phyloP scores from a whole-genome alignment of 2,113 vertebrate species.

The Nyctereutes procyonoides region DNA sequence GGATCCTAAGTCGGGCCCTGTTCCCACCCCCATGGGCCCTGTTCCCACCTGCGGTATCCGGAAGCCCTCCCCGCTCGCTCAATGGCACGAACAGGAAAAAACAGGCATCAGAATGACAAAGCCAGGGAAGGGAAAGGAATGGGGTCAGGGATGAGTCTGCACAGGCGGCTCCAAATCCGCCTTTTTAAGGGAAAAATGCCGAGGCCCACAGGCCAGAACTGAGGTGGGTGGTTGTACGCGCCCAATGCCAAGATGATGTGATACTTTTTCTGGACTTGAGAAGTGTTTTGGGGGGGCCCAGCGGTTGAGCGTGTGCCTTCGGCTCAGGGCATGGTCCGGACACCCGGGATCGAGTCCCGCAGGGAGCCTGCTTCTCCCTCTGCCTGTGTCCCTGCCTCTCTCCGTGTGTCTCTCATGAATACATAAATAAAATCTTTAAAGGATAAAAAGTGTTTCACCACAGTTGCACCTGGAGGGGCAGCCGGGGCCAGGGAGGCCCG shows the following conservation, averaged over 20 bases:
- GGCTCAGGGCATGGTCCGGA: too few relatives aligned
- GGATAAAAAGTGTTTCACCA: background rate
- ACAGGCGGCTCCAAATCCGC: background rate
- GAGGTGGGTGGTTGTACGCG: background rate
- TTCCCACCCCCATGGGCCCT: fast-evolving
- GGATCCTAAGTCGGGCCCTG: too few relatives aligned
- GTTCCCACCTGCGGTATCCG: fast-evolving
- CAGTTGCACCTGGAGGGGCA: background rate
- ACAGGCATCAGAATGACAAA: background rate
- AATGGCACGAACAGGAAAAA: background rate
- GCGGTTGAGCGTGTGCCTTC: too few relatives aligned
- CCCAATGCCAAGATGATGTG: background rate
- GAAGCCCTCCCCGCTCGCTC: background rate
- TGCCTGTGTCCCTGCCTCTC: too few relatives aligned
- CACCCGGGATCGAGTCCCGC: too few relatives aligned
- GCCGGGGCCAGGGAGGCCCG: background rate
- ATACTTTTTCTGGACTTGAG: too few relatives aligned
- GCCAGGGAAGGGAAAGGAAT: background rate
- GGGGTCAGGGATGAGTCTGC: background rate
- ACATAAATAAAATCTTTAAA: too few relatives aligned
- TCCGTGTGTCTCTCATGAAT: too few relatives aligned
- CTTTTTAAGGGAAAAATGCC: background rate
- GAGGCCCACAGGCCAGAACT: background rate
- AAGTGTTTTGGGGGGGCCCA: background rate
- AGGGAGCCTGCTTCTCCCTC: too few relatives aligned